A percentile compares a stretch with the other conserved stretches of the same genome.
These are phyloP conservation scores for Hirudo medicinalis DNA, from an alignment of 1,140 invertebrate genomes.

Conservation along the genomic window DNA sequence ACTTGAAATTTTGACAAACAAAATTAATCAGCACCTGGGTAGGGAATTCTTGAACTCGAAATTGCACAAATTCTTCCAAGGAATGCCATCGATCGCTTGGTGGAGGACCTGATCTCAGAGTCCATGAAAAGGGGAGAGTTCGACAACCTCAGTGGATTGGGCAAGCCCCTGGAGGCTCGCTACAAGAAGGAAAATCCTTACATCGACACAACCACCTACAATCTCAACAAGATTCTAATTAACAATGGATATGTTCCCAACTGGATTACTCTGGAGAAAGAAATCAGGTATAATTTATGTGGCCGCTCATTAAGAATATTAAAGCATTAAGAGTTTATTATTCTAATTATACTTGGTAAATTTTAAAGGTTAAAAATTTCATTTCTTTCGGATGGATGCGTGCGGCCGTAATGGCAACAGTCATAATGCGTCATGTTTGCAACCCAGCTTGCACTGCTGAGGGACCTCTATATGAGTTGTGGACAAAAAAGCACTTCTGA, in stretches of 20 bases:
- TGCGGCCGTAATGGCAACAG: no score
- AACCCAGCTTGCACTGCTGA: no score
- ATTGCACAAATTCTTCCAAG: constrained; percentile 33
- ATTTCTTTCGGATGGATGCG: no score
- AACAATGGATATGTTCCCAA: constrained; percentile 76
- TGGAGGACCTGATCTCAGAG: constrained; percentile 78
- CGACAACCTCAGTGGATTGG: constrained; percentile 56
- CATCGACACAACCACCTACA: constrained; percentile 73
- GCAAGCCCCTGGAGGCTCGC: constrained; percentile 55
- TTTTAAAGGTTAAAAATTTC: no score
- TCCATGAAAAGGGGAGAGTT: constrained; percentile 77
- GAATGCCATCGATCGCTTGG: constrained; percentile 68
- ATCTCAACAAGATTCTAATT: constrained; percentile 72
- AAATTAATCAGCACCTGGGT: no score
- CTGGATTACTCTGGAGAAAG: constrained; percentile 71
- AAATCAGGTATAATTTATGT: constrained; percentile 31
- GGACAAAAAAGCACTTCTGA: no score
- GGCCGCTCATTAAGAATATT: neutral
- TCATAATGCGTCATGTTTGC: no score
- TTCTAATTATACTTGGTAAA: constrained; percentile 6
- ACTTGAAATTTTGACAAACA: no score
- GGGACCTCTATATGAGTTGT: no score
- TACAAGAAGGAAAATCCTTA: constrained; percentile 59
- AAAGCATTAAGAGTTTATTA: neutral
- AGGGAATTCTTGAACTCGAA: no score